Evolutionary conservation across 2,888 invertebrate genomes (phyloP), one percentile per base, ranked within the genome.

Genomic region (Xestoiulus laeticollis): DNA sequence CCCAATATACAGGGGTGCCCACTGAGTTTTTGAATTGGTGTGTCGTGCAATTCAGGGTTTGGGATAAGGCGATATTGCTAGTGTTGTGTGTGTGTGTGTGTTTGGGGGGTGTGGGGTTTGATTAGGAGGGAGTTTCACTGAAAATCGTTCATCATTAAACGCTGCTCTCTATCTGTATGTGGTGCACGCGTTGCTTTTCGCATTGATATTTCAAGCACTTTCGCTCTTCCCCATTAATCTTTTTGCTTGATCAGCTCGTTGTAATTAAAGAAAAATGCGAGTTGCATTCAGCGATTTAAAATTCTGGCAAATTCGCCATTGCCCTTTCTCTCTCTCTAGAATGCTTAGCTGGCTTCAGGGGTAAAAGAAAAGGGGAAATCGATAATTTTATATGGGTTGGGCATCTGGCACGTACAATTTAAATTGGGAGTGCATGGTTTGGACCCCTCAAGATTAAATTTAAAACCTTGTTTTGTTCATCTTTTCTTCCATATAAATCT

Each of bases 231-330:
- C 68, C 68, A 68, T 68, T 68, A 68, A 68, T 68, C 68, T 68
- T 68, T 68, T 68, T 68, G 68, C 68, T 68, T 68, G 68, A 68
- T 68, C 68, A 68, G 68, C 68, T 68, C 68, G 68, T 68, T 68
- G 68, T 68, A 68, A 68, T 68, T 68, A 68, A 68, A 68, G 68
- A 68, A 68, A 68, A 68, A 68, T 68, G 68, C 26, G 68, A 68
- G 68, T 68, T 68, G 68, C 68, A 68, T 68, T 26, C 68, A 68
- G 5, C 26, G 68, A 68, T 68, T 68, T 68, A n/a, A 68, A 26
- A 68, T 26, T 26, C 68, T 68, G n/a, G 68, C 68, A 26, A 68
- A 68, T 68, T 68, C 68, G 26, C 68, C 68, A 68, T 26, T 26
- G n/a, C 26, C 26, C 68, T 26, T 12, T 68, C 0, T 68, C 26